These are phyloP conservation scores for Fratercula arctica DNA, from an alignment of 2,797 vertebrate genomes.

Conservation along the genomic window DNA sequence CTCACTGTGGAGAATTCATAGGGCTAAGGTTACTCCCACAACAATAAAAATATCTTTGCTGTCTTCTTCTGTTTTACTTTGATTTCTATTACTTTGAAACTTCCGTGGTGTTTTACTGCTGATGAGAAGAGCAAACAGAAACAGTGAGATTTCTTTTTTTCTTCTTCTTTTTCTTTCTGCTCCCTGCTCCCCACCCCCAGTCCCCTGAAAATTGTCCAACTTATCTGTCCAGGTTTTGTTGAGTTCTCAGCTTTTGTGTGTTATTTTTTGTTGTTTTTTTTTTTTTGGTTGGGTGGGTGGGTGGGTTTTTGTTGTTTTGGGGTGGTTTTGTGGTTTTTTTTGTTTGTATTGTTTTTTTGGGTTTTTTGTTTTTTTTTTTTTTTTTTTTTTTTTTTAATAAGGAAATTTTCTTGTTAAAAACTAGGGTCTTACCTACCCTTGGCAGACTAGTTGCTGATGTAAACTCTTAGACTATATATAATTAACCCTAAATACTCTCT, in stretches of 20 bases:
- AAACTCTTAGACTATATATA: not conserved
- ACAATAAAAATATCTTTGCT: not conserved
- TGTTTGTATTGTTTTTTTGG: too few relatives aligned
- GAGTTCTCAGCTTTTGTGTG: fast-evolving
- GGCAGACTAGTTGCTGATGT: not conserved
- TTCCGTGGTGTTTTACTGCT: not conserved
- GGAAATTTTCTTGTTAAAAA: not conserved
- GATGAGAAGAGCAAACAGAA: not conserved
- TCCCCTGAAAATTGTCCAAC: fast-evolving
- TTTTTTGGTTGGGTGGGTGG: not conserved
- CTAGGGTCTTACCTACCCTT: not conserved
- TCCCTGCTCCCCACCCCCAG: fast-evolving
- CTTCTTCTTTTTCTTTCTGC: not conserved
- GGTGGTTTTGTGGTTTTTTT: too few relatives aligned
- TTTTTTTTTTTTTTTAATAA: not conserved
- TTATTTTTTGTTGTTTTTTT: not conserved
- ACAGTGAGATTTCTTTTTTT: not conserved
- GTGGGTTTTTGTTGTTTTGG: not conserved
- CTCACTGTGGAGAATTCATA: not conserved
- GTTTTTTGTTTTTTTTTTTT: too few relatives aligned
- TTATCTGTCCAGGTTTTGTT: not conserved
- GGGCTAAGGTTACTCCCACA: not conserved
- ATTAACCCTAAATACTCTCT: not conserved
- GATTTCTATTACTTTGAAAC: not conserved
- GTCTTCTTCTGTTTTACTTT: not conserved